Evolutionary conservation across 2,797 vertebrate species (phyloP).

Genomic region (Thalassophryne amazonica): DNA sequence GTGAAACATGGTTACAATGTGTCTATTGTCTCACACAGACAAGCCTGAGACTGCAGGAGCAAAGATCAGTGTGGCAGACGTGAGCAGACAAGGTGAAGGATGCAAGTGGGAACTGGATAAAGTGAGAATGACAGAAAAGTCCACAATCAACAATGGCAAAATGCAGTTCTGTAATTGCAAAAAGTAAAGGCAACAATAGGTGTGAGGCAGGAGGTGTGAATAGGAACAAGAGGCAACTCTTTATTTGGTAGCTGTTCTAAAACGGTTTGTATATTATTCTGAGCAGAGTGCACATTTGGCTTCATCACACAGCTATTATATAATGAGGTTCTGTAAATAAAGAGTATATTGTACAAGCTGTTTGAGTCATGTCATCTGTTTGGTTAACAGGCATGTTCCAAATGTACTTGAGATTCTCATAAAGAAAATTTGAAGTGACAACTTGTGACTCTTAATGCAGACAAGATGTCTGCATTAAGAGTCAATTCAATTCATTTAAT

Average conservation of each 20-base stretch:
- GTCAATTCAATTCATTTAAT: too few species aligned
- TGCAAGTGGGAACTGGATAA: background rate
- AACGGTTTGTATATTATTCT: conserved; percentile 6
- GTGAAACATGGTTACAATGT: conserved; percentile 38
- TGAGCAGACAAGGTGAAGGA: background rate
- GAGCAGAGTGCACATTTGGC: conserved; percentile 27
- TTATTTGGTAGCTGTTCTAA: conserved; percentile 21
- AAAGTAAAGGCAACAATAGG: background rate
- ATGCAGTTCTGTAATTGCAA: background rate
- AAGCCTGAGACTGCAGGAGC: conserved; percentile 13
- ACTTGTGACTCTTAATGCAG: background rate
- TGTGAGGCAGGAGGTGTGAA: background rate
- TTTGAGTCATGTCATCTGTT: conserved; percentile 10
- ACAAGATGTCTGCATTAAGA: background rate
- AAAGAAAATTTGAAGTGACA: background rate
- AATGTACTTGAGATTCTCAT: conserved; percentile 1
- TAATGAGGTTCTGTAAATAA: conserved; percentile 37
- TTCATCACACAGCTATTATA: conserved; percentile 3
- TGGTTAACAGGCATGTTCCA: conserved; percentile 28
- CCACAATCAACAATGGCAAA: too few species aligned
- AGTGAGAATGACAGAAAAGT: background rate
- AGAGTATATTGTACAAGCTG: conserved; percentile 24
- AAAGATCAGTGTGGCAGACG: conserved; percentile 7
- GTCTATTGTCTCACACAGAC: conserved; percentile 47
- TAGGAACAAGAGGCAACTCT: background rate